Conservation (phyloP, 2,888 invertebrate genomes). For the Thysanoteuthis rhombus region DNA sequence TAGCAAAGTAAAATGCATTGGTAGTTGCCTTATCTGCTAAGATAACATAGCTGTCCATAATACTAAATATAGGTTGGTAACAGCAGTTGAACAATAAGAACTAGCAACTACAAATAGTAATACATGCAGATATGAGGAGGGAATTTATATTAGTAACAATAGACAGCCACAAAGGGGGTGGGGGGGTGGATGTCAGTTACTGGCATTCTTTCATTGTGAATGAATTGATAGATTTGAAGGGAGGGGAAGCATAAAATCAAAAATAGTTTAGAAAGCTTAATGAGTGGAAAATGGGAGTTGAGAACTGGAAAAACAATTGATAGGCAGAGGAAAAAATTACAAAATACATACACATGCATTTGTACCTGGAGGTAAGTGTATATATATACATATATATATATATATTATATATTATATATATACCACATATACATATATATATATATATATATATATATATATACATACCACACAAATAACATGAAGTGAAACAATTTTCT, state of each 20-base stretch:
- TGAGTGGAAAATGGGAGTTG: background rate
- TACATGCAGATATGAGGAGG: background rate
- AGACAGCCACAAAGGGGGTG: background rate
- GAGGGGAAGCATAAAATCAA: background rate
- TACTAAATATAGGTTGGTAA: background rate
- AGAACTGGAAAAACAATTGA: no score
- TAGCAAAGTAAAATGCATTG: background rate
- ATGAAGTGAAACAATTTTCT: background rate
- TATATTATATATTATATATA: no score
- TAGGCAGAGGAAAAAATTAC: background rate
- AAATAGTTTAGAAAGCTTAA: background rate
- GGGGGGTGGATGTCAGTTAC: background rate
- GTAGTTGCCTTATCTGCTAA: background rate
- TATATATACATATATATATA: no score
- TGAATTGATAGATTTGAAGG: background rate
- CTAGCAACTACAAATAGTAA: background rate
- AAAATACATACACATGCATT: background rate
- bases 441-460: no score
- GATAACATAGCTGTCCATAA: background rate
- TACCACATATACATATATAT: background rate
- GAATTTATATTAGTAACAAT: background rate
- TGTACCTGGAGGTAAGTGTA: background rate
- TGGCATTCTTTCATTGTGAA: background rate
- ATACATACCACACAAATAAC: background rate
- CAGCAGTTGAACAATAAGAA: background rate